These are phyloP conservation scores for Motacilla tschutschensis DNA, from an alignment of 2,113 vertebrate species.

Conservation along the genomic window DNA sequence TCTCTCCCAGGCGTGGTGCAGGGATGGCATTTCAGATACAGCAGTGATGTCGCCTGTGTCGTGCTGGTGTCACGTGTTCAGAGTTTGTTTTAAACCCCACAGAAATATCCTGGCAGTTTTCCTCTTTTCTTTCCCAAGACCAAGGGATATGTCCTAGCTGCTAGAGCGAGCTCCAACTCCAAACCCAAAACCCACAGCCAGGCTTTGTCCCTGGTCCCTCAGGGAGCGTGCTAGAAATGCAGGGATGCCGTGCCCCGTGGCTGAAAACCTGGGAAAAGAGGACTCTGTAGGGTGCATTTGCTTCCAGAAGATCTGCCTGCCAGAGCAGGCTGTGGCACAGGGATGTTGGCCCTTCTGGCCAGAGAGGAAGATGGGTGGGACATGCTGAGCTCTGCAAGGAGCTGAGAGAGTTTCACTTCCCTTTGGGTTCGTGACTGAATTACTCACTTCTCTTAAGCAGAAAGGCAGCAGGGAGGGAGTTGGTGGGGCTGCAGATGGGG, in stretches of 20 bases:
- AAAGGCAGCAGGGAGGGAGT: background rate
- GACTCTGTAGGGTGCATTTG: accelerated
- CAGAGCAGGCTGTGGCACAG: background rate
- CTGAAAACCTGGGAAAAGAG: background rate
- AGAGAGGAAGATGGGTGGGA: background rate
- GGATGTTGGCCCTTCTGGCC: background rate
- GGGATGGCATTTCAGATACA: background rate
- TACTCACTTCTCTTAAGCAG: slow-evolving; percentile 40
- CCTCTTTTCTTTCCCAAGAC: background rate
- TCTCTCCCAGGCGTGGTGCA: background rate
- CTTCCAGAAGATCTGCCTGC: background rate
- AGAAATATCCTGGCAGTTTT: background rate
- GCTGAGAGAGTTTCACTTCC: slow-evolving; percentile 49
- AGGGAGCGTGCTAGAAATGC: accelerated
- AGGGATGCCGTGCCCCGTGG: background rate
- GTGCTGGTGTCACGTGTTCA: accelerated
- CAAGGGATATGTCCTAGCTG: background rate
- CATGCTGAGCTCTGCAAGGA: background rate
- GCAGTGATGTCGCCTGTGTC: background rate
- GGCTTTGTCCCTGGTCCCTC: background rate
- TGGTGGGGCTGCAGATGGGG: background rate
- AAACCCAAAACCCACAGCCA: background rate
- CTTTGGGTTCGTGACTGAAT: background rate
- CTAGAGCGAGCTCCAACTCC: accelerated
- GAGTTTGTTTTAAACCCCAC: background rate